A percentile compares a stretch with the other conserved stretches of the same genome.
phyloP scores from a whole-genome alignment of 2,113 vertebrate species.

The Macrotus californicus region DNA sequence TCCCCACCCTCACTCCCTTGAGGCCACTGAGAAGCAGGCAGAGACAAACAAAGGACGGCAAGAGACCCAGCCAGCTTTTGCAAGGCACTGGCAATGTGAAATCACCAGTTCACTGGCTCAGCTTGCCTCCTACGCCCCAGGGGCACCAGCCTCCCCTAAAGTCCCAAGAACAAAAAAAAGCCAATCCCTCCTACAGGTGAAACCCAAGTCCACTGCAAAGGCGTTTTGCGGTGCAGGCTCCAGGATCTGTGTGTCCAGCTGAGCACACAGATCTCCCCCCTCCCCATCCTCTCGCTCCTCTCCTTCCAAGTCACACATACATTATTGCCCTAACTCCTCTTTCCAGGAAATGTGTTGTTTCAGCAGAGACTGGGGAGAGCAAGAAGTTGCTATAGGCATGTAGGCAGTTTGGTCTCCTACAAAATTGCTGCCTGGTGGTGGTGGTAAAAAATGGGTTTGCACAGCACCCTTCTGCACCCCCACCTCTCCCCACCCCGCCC shows the following conservation, averaged over 20 bases:
- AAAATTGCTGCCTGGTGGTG: not conserved
- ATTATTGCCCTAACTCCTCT: not conserved
- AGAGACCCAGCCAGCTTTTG: not conserved
- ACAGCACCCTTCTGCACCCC: not conserved
- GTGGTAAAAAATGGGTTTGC: not conserved
- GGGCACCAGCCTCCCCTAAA: not conserved
- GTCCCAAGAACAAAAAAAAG: not conserved
- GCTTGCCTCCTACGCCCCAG: not conserved
- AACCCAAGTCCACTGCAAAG: not conserved
- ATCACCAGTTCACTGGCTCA: not conserved
- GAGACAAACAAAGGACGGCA: slow-evolving; percentile 59
- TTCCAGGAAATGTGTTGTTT: slow-evolving; percentile 6
- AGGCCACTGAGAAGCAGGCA: slow-evolving; percentile 50
- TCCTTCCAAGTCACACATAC: not conserved
- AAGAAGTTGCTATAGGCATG: not conserved
- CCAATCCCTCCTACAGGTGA: not conserved
- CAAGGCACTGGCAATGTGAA: not conserved
- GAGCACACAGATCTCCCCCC: not conserved
- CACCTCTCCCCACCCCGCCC: not conserved
- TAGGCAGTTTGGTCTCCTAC: not conserved
- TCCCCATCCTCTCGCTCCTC: not conserved
- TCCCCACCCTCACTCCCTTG: not conserved
- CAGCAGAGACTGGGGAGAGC: not conserved
- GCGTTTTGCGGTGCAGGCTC: not conserved
- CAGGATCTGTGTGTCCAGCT: slow-evolving; percentile 21